Base-by-base conservation (phyloP, 2,888 invertebrate genomes). In the Melanophora roralis region DNA sequence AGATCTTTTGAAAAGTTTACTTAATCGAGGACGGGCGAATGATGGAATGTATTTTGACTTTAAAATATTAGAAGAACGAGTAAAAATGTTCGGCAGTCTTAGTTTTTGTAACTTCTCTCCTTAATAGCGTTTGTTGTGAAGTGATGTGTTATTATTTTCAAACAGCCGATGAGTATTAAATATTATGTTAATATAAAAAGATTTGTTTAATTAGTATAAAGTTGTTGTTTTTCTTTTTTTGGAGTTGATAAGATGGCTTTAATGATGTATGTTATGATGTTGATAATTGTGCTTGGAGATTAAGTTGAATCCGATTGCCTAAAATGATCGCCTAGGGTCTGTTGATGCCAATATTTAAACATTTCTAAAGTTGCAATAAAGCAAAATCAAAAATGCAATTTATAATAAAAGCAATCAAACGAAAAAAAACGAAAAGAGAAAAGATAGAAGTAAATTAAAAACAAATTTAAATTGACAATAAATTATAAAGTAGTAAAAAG, bases 311-410 rank as follows among this genome's bases (percentile, higher is more conserved):
- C 80, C 80, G 76, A 80, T 76, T 76, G 55, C 45, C 43, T 76
- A 62, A 40, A 76, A 57, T 72, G 72, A 68, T 76, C 75, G 75
- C 62, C 80, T 76, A 76, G 43, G 38, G 65, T 49, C 43, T 65
- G 57, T 21, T 79, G 76, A 76, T 68, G 80, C 80, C 80, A 76
- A 80, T 80, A 59, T 68, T 68, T 68, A 51, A 80, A 80, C 80
- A 80, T 80, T 76, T 80, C 80, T 80, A 80, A 67, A 72, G 72
- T 73, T 76, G 80, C 72, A 73, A 36, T 68, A 45, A 67, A 80
- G 76, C 80, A 72, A 79, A 80, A 80, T 80, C 72, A 80, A 76
- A 73, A 77, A 51, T 65, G 71, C 65, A 79, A 79, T 71, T 74
- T 43, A 65, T 71, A 53, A 43, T 49, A 68, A 78, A 67, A 73